Percentiles rank a stretch among this genome's conserved stretches.
phyloP scores from a whole-genome alignment of 2,888 invertebrate species.

The Teleogryllus oceanicus region DNA sequence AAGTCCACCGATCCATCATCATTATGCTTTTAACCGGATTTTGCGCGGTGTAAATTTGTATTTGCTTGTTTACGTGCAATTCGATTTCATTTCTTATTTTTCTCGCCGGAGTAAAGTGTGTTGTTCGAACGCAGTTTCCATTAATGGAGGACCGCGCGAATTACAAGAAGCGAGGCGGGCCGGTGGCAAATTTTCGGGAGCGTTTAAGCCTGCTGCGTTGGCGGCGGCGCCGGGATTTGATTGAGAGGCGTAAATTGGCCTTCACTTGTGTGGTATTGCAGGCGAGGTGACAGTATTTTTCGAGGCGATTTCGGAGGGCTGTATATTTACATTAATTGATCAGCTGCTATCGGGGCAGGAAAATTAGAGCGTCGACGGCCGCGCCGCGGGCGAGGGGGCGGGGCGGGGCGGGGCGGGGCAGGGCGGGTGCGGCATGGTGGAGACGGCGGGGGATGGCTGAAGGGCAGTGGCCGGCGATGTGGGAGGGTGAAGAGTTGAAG shows the following conservation, averaged over 20 bases:
- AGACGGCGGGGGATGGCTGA: background rate
- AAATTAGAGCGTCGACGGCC: background rate
- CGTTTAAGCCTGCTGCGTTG: too few species aligned
- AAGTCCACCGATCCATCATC: background rate
- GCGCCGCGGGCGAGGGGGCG: background rate
- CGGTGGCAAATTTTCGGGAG: too few species aligned
- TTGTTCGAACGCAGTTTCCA: too few species aligned
- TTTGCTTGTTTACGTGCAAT: too few species aligned
- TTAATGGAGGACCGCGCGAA: too few species aligned
- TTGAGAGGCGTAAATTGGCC: background rate
- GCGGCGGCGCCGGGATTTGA: background rate
- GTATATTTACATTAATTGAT: constrained; percentile 3
- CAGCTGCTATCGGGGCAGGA: background rate
- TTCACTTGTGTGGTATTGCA: background rate
- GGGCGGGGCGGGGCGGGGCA: background rate
- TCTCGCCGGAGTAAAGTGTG: too few species aligned
- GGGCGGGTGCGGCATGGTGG: background rate
- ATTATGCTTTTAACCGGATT: too few species aligned
- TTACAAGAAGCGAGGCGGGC: too few species aligned
- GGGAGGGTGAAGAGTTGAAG: background rate
- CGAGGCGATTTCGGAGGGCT: background rate
- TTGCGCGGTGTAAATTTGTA: too few species aligned
- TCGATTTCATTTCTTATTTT: too few species aligned
- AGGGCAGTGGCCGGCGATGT: too few species aligned
- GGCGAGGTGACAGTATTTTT: background rate